Conservation (phyloP, 1,140 invertebrate species). For the Bombus breviceps region DNA sequence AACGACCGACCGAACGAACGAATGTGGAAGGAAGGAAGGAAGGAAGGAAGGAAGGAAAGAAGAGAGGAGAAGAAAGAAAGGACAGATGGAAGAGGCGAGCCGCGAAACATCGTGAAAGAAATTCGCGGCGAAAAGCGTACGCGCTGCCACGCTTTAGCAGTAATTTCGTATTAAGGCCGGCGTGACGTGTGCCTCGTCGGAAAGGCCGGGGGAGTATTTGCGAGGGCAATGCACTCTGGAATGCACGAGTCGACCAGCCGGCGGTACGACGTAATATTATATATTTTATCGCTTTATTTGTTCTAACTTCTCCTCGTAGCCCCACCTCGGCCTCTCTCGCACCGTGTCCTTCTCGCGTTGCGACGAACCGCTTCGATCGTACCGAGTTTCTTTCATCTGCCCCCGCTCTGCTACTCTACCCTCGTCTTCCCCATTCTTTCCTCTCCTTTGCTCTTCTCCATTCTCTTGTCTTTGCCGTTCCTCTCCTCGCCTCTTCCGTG, state of each 20-base stretch:
- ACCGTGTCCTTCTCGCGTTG: slow-evolving; percentile 34
- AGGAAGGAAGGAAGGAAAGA: too few species aligned
- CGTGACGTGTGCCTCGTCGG: slow-evolving; percentile 59
- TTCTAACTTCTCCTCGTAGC: slow-evolving; percentile 75
- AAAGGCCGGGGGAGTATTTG: slow-evolving; percentile 75
- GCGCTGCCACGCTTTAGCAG: slow-evolving; percentile 60
- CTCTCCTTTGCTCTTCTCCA: background rate
- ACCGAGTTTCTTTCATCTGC: slow-evolving; percentile 41
- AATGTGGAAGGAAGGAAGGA: too few species aligned
- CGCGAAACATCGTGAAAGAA: slow-evolving; percentile 53
- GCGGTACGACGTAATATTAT: slow-evolving; percentile 77
- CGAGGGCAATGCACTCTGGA: slow-evolving; percentile 82
- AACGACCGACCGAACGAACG: too few species aligned
- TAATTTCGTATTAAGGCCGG: slow-evolving; percentile 74
- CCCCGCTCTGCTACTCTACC: background rate
- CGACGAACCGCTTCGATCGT: slow-evolving; percentile 59
- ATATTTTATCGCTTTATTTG: slow-evolving; percentile 82
- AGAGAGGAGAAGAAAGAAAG: background rate
- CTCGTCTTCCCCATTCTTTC: background rate
- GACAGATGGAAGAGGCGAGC: background rate
- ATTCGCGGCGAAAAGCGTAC: slow-evolving; percentile 58
- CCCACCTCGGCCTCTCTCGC: slow-evolving; percentile 50
- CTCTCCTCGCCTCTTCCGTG: too few species aligned
- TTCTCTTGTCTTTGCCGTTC: too few species aligned
- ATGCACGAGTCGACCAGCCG: slow-evolving; percentile 77